Base-by-base conservation (phyloP, 2,113 vertebrate species). In the Pelvicachromis taeniatus region DNA sequence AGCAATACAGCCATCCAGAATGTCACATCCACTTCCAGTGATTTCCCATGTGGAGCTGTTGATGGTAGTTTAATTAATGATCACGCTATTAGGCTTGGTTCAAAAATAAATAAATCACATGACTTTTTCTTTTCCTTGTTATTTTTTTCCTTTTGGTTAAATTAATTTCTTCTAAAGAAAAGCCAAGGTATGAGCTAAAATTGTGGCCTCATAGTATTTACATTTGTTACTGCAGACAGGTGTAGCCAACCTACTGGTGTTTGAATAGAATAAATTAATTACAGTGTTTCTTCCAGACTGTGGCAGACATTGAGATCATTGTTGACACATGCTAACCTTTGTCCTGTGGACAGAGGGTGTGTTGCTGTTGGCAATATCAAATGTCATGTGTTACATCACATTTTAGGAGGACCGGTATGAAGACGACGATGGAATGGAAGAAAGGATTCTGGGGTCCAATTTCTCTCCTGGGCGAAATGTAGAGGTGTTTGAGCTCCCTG, bases 401-500 rank as follows among this genome's bases (percentile, higher is more conserved):
- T 89, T 92, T 85, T 88, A 97, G 96, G 96, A 97, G 63, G 96
- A 97, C 83, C 95, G 93, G 80, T 96, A 95, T 58, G 97, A 96
- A 70, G 96, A 96, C n/a, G 95, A 97, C 59, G 97, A 98, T 14
- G 93, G 95, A 63, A 92, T 94, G 68, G 97, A 97, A 50, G 96
- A 97, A 2, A 95, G 96, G 0, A 96, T 97, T 8, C 94, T 97
- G 63, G 95, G 96, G 45, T 97, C 97, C 11, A 97, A 95, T 90
- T 96, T 98, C 83, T 94, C 93, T 83, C 95, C 93, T 21, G 95
- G 94, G 63, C 96, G 93, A 84, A 96, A 95, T 14, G 95, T 95
- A 13, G 97, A 98, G 92, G 96, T 98, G 86, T 97, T 96, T 92
- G 97, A 98, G 84, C 95, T 97, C 73, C 96, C 97, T 40, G 97